phyloP scores from a whole-genome alignment of 2,113 vertebrate genomes.

The Mixornis gularis region DNA sequence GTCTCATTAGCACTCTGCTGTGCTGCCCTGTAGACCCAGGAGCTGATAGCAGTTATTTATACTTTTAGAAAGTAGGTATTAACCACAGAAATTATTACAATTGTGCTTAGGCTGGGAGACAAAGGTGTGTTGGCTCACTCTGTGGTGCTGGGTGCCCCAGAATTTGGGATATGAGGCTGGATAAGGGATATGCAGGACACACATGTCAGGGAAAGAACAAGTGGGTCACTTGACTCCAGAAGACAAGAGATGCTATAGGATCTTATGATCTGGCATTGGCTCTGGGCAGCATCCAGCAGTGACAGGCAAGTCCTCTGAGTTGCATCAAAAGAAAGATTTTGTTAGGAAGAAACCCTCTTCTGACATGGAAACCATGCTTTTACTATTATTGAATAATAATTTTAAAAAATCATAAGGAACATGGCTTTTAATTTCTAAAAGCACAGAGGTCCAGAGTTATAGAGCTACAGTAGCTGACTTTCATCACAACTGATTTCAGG shows the following conservation, averaged over 20 bases:
- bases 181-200: not conserved
- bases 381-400: not conserved
- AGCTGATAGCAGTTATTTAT: not conserved
- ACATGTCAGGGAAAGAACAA: accelerated
- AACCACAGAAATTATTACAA: not conserved
- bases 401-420: accelerated
- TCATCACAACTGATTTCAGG: not conserved
- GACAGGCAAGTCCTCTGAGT: not conserved
- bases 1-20: not conserved
- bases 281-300: not conserved
- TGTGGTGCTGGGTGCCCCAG: not conserved
- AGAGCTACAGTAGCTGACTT: not conserved
- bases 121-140: not conserved
- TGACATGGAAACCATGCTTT: not conserved
- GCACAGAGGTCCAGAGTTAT: not conserved
- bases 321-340: not conserved
- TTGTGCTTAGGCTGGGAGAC: not conserved
- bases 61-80: not conserved
- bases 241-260: not conserved
- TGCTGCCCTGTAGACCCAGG: not conserved
- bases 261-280: not conserved
- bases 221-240: not conserved
- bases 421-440: not conserved
- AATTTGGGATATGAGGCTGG: not conserved
- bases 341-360: not conserved